These are phyloP conservation scores for Lasioglossum calceatum DNA, from an alignment of 2,888 invertebrate genomes.

Conservation along the genomic window DNA sequence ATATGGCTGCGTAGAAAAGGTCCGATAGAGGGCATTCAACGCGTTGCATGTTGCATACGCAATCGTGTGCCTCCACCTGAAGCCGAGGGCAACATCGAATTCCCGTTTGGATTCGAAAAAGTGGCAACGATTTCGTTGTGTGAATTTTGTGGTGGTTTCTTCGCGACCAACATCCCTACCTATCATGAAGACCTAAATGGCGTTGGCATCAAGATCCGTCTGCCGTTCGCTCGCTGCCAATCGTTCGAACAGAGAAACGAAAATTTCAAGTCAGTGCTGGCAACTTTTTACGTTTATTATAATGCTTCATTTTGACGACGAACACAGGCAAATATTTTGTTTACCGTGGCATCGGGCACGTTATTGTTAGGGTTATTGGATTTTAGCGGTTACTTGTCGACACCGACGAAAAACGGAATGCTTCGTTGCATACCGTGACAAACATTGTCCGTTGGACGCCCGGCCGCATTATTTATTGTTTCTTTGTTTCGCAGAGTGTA, in stretches of 20 bases:
- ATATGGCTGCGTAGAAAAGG: constrained; percentile 45
- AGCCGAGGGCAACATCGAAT: constrained; percentile 39
- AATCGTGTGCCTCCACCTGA: constrained; percentile 48
- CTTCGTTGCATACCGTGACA: constrained; percentile 32
- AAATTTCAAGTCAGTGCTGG: constrained; percentile 84
- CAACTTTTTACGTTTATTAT: constrained; percentile 81
- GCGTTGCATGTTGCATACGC: constrained; percentile 51
- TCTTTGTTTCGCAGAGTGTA: constrained; percentile 18
- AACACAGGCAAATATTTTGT: constrained; percentile 62
- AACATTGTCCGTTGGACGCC: constrained; percentile 14
- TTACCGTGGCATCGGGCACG: constrained; percentile 40
- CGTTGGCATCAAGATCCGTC: constrained; percentile 74
- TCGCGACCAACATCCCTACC: constrained; percentile 33
- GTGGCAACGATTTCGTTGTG: constrained; percentile 25
- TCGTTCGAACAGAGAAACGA: constrained; percentile 79
- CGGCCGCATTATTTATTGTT: constrained; percentile 33
- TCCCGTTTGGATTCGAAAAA: constrained; percentile 41
- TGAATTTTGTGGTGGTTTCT: constrained; percentile 26
- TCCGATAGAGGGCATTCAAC: constrained; percentile 62
- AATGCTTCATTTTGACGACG: constrained; percentile 56
- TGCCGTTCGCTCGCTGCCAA: constrained; percentile 80
- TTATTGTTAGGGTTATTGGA: constrained; percentile 65
- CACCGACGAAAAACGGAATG: constrained; percentile 33
- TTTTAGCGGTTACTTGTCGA: constrained; percentile 63
- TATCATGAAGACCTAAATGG: constrained; percentile 74